Evolutionary conservation across 2,113 vertebrate genomes (phyloP).

Genomic region (Pseudorectes ferrugineus): DNA sequence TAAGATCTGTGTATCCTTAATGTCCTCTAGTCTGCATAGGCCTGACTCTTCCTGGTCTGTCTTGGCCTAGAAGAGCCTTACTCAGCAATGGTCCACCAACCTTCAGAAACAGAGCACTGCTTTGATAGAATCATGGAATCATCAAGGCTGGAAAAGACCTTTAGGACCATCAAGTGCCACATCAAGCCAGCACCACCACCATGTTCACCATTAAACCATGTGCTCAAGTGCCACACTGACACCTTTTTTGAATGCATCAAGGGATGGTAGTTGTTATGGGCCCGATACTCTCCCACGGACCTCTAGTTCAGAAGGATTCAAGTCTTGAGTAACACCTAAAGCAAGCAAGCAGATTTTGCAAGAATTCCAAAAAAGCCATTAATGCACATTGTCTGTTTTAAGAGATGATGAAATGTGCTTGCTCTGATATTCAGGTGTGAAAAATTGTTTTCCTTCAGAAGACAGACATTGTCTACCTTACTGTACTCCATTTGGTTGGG

Average conservation of each 20-base stretch:
- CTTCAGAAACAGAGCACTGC: not conserved
- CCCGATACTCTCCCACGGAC: not conserved
- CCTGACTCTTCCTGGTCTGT: not conserved
- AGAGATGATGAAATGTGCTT: not conserved
- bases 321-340: not conserved
- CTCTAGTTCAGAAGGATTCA: not conserved
- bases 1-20: not conserved
- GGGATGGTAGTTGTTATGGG: not conserved
- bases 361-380: not conserved
- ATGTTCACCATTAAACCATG: not conserved
- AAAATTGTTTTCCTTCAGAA: not conserved
- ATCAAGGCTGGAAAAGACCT: not conserved
- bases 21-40: not conserved
- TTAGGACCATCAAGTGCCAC: not conserved
- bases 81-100: fast-evolving
- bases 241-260: not conserved
- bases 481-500: not conserved
- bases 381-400: not conserved
- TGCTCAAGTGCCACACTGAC: not conserved
- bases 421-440: not conserved
- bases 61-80: not conserved
- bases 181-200: not conserved
- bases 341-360: not conserved
- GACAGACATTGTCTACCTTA: not conserved
- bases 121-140: not conserved